Conservation (phyloP, 2,113 vertebrate species). For the Myiagra hebetior region DNA sequence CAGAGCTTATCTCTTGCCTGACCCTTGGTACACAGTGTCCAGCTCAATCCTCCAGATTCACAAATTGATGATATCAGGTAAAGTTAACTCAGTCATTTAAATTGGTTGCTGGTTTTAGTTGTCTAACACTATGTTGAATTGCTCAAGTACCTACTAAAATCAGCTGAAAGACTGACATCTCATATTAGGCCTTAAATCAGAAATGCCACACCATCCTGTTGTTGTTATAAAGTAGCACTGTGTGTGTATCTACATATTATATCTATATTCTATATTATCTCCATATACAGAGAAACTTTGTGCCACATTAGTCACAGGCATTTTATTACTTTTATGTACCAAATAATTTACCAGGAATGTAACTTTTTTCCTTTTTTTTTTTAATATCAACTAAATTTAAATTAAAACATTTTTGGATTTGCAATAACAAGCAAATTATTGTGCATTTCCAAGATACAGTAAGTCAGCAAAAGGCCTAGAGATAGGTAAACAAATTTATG, state of each 20-base stretch:
- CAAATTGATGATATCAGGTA: accelerated
- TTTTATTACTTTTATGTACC: neutral
- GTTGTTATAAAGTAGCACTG: neutral
- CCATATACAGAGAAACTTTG: neutral
- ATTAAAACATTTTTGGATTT: neutral
- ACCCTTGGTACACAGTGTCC: neutral
- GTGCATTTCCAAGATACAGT: neutral
- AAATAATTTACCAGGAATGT: neutral
- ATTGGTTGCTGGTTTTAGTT: neutral
- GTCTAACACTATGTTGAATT: neutral
- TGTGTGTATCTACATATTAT: no score
- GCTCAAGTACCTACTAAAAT: neutral
- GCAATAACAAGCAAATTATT: neutral
- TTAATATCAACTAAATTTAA: neutral
- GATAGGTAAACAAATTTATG: neutral
- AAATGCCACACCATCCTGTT: neutral
- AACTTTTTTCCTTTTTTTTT: accelerated
- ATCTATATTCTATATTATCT: no score
- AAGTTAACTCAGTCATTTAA: neutral
- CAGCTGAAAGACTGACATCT: neutral
- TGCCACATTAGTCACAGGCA: neutral
- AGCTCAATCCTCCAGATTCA: neutral
- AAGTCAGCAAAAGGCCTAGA: neutral
- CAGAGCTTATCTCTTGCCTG: neutral
- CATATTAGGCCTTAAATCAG: accelerated